These are phyloP conservation scores for Crambe crambe DNA, from an alignment of 37 sponge, comb jelly and placozoan genomes.

Conservation along the genomic window DNA sequence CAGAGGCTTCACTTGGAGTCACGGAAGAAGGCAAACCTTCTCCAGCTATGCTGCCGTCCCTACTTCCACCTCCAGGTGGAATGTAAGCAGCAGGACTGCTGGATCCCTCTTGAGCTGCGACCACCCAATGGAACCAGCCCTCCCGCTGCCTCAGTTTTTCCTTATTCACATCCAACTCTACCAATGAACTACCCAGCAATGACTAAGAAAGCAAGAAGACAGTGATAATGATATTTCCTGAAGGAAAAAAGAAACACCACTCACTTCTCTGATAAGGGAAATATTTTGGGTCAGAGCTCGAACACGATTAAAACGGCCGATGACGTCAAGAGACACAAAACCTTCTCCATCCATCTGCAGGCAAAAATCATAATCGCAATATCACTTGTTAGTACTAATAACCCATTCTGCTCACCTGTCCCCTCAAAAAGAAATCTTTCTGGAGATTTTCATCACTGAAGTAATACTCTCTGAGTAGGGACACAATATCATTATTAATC, in stretches of 20 bases:
- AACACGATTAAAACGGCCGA: conserved; percentile 91
- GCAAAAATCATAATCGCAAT: background rate
- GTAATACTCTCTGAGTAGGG: conserved; percentile 85
- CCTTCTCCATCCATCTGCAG: conserved; percentile 96
- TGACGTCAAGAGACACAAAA: conserved; percentile 80
- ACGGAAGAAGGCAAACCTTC: background rate
- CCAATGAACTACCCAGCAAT: conserved; percentile 8
- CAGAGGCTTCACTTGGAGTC: background rate
- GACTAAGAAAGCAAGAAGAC: conserved; percentile 9
- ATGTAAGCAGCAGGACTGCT: no score
- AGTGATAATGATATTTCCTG: no score
- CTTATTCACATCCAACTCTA: conserved; percentile 22
- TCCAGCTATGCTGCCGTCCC: background rate
- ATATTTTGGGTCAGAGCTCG: conserved; percentile 80
- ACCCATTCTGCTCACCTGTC: conserved; percentile 72
- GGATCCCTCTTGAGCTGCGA: no score
- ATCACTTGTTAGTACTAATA: background rate
- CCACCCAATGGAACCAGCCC: conserved; percentile 82
- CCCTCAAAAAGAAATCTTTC: conserved; percentile 88
- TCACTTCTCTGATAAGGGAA: conserved; percentile 77
- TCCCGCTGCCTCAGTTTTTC: conserved; percentile 71
- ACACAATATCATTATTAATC: background rate
- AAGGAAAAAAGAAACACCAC: background rate
- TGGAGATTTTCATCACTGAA: conserved; percentile 95
- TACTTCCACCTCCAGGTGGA: background rate